phyloP scores from a whole-genome alignment of 2,113 vertebrate genomes.

The Motacilla tschutschensis region DNA sequence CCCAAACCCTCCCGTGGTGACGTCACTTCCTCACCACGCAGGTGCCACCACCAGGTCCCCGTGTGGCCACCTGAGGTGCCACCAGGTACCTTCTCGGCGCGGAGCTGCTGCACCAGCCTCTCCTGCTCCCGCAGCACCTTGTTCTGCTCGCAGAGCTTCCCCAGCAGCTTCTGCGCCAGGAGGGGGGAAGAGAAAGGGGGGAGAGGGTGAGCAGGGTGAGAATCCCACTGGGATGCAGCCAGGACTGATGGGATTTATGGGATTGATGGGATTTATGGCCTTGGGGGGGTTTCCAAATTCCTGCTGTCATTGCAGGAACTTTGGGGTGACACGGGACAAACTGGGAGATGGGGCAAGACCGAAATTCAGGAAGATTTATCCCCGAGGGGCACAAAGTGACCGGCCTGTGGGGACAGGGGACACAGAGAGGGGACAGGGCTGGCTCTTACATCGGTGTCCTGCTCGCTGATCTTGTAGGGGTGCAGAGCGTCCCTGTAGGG shows the following conservation, averaged over 20 bases:
- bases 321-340: background rate
- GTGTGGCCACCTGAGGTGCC: rapidly evolving
- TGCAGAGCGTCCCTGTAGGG: constrained; percentile 86
- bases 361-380: background rate
- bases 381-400: rapidly evolving
- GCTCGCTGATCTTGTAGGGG: constrained; percentile 89
- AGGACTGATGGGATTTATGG: background rate
- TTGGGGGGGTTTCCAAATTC: background rate
- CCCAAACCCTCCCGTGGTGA: background rate
- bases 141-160: constrained; percentile 90
- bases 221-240: background rate
- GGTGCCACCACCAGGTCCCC: background rate
- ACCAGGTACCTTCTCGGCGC: constrained; percentile 87
- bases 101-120: constrained; percentile 86
- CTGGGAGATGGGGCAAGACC: rapidly evolving
- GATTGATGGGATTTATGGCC: rapidly evolving
- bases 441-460: constrained; percentile 92
- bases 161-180: constrained; percentile 89
- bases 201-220: background rate
- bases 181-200: background rate
- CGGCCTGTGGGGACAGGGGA: rapidly evolving
- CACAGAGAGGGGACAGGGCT: background rate
- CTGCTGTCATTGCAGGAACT: background rate
- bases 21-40: rapidly evolving
- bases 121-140: constrained; percentile 90